Base-by-base conservation (phyloP, 2,888 invertebrate genomes). In the Limenitis arthemis region DNA sequence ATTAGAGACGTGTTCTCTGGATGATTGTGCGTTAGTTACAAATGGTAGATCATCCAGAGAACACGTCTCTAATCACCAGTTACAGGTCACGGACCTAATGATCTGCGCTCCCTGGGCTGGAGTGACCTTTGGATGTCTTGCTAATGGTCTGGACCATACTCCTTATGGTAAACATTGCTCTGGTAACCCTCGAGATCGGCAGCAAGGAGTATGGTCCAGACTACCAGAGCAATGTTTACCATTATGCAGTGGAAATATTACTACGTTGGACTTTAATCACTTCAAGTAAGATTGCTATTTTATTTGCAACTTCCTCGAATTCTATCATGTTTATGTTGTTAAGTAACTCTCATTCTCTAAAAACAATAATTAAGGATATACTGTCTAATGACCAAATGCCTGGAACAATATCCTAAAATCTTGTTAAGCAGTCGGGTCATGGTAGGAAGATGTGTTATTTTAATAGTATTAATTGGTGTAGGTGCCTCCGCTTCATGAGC, bases 51-150 rank as follows among this genome's bases (percentile, higher is more conserved):
- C 75, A 59, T 50, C 69, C 64, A 63, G 53, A 55, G 69, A 63
- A 53, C 68, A 43, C 63, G 55, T 61, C 56, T 73, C 65, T 79
- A 84, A 80, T 68, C 66, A 61, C 68, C 73, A 85, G 85, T 84
- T 89, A 62, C 88, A 91, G 83, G 90, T 93, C 58, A 93, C 94
- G 41, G 94, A 95, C 73, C 86, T 95, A 70, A 94, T 95, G 93
- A 94, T 95, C 39, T 95, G 95, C 76, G 95, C 95, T 0, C 95
- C 95, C 0, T 95, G 94, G 94, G 93, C 94, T 0, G 90, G 91
- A 5, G 90, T 91, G 31, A 93, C 94, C 1, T 94, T 95, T 72
- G 89, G 90, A 8, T 95, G 95, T 66, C 82, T 95, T 53, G 91
- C 93, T 40, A 93, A 94, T 61, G 91, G 92, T 1, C 88, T 92